Evolutionary conservation across 2,113 vertebrate species (phyloP).

Genomic region (Sinocyclocheilus anophthalmus): DNA sequence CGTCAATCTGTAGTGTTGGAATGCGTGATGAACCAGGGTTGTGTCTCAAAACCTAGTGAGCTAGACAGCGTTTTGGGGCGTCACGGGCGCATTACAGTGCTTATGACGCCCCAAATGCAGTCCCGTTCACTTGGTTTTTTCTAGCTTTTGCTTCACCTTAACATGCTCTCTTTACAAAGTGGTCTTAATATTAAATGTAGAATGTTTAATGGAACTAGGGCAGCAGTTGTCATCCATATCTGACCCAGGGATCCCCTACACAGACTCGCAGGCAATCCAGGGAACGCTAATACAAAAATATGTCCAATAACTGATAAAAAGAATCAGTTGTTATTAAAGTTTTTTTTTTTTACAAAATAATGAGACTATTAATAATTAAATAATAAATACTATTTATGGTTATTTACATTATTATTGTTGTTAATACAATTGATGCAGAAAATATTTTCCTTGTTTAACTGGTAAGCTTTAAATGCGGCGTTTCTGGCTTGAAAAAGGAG

Average conservation of each 20-base stretch:
- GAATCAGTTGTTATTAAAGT: not conserved
- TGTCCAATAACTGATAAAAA: not conserved
- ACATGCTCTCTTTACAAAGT: not conserved
- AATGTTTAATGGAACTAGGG: not conserved
- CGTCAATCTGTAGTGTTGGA: slow-evolving; percentile 64
- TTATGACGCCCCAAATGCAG: not conserved
- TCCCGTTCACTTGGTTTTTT: not conserved
- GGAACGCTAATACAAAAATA: not conserved
- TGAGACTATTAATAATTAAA: not conserved
- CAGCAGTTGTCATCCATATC: not conserved
- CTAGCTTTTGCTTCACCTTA: not conserved
- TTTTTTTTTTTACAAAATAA: not conserved
- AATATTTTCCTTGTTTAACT: no score
- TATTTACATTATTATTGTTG: not conserved
- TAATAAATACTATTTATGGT: not conserved
- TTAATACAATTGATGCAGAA: not conserved
- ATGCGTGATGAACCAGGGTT: slow-evolving; percentile 60
- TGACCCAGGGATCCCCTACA: not conserved
- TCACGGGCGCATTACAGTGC: not conserved
- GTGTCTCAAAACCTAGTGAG: slow-evolving; percentile 3
- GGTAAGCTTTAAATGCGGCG: no score
- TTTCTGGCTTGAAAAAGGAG: not conserved
- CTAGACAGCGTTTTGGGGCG: not conserved
- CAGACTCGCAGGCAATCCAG: not conserved
- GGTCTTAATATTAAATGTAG: not conserved